Conservation (phyloP, 2,888 invertebrate genomes). For the Tenodera sinensis region DNA sequence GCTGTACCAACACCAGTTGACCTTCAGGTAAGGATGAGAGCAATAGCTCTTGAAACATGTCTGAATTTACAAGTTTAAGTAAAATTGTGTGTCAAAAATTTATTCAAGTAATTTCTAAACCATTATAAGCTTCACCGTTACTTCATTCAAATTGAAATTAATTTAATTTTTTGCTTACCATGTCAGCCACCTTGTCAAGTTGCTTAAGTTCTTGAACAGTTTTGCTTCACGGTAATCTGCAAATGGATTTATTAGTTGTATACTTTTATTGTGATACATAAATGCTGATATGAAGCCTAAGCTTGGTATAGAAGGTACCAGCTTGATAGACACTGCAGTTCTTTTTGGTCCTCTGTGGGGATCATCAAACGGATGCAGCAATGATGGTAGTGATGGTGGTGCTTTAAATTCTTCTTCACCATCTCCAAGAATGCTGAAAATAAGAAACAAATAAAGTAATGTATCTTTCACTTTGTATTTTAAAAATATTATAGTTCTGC, state of each 20-base stretch:
- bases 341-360: not conserved
- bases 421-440: not conserved
- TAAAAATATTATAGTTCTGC: too few species aligned
- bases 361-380: not conserved
- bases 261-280: not conserved
- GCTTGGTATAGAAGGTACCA: not conserved
- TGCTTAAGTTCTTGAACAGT: not conserved
- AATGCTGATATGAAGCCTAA: conserved; percentile 1
- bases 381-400: not conserved
- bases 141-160: too few species aligned
- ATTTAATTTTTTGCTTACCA: not conserved
- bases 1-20: too few species aligned
- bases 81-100: too few species aligned
- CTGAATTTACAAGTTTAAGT: too few species aligned
- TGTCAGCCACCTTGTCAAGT: not conserved
- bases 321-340: not conserved
- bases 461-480: too few species aligned
- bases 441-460: not conserved
- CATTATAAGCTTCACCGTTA: too few species aligned
- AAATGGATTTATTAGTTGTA: not conserved
- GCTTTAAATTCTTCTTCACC: not conserved
- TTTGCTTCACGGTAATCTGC: not conserved
- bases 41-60: too few species aligned
- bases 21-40: too few species aligned
- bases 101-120: too few species aligned